These are phyloP conservation scores for Malaclemys terrapin DNA, from an alignment of 2,113 vertebrate species.

Conservation along the genomic window DNA sequence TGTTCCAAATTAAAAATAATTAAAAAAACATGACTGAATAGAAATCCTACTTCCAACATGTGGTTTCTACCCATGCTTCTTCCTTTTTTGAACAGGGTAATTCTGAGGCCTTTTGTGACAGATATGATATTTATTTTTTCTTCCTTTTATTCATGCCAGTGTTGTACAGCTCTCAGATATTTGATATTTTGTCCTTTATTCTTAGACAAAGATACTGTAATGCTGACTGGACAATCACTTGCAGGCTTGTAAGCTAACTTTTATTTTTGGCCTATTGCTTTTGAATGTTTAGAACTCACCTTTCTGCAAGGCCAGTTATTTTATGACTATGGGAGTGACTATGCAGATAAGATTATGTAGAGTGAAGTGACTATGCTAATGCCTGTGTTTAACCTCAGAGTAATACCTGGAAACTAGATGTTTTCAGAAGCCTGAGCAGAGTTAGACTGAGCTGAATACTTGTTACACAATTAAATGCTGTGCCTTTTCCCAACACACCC, in stretches of 20 bases:
- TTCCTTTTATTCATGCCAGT: not conserved
- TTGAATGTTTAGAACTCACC: not conserved
- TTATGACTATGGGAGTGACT: not conserved
- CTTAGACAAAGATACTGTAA: rapidly evolving
- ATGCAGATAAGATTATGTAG: not conserved
- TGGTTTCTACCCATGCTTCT: not conserved
- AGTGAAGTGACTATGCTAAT: not conserved
- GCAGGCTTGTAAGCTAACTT: rapidly evolving
- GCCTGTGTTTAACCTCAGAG: not conserved
- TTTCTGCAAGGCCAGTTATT: not conserved
- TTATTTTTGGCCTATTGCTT: not conserved
- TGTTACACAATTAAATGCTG: not conserved
- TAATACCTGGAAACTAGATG: not conserved
- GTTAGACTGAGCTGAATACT: not conserved
- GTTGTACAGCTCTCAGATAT: not conserved
- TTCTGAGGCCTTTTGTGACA: not conserved
- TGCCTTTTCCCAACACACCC: not conserved
- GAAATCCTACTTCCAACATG: not conserved
- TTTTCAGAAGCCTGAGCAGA: not conserved
- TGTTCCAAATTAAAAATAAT: not conserved
- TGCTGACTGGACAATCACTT: not conserved
- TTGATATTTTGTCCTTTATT: not conserved
- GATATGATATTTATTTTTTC: not conserved
- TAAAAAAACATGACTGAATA: not conserved
- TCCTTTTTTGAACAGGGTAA: not conserved